Evolutionary conservation across 2,888 invertebrate genomes (phyloP), one percentile per base, ranked within the genome.

Genomic region (Nomada ruficornis): DNA sequence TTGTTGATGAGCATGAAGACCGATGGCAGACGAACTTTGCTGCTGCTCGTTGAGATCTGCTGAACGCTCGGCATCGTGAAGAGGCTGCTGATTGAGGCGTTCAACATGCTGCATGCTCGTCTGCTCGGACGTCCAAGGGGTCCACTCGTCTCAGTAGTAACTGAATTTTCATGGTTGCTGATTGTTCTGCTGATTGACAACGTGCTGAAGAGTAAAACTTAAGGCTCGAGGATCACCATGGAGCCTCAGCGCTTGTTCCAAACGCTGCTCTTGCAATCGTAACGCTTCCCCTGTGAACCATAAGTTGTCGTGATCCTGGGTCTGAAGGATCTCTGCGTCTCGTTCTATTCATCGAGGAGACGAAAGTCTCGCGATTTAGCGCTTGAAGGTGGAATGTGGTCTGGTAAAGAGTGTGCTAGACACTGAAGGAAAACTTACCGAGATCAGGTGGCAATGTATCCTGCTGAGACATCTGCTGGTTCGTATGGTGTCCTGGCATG

Each of bases 241-340:
- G 90, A 98, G 95, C 91, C 97, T 96, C 88, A 98, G 94, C 52
- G 97, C 97, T 90, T 98, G 97, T 91, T 97, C 97, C 91, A 98
- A 93, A 90, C 97, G 95, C 93, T 97, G 97, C 89, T 97, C 97
- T 89, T 96, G 96, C 50, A 96, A 95, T 83, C 94, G 91, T 73
- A 94, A 90, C 72, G 94, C 94, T 89, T 94, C 94, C 81, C 93
- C 94, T 94, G 89, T 2, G 68, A 62, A 82, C 36, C 29, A 15
- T 11, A 23, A 2, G 23, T 15, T 18, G 2, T 26, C 9, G 26
- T 1, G 52, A 26, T 3, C 20, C 20, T 13, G 5, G 2, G 5
- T 29, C 18, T 23, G 1, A 18, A n/a, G 15, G 0, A 50, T 36
- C 36, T 36, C 36, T 7, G 36, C 36, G 36, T 36, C 36, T 36